These are phyloP conservation scores for Chamaea fasciata DNA, from an alignment of 2,113 vertebrate species.

Conservation along the genomic window DNA sequence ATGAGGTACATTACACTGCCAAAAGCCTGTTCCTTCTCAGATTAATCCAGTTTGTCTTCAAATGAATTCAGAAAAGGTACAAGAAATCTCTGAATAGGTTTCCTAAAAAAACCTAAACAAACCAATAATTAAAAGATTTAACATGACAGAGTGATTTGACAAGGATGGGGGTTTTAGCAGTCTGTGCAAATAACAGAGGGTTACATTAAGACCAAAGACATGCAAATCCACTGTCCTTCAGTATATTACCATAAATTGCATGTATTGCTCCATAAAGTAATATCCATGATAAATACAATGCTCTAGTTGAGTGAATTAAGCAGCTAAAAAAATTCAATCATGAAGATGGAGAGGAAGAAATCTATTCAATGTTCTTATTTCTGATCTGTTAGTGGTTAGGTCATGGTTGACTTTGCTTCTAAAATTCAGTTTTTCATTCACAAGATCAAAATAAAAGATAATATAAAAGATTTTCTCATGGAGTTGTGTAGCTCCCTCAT, in stretches of 20 bases:
- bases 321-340: background rate
- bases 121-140: background rate
- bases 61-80: background rate
- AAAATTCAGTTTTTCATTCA: background rate
- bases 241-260: background rate
- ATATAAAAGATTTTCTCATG: background rate
- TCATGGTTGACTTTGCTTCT: background rate
- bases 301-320: background rate
- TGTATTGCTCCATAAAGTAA: background rate
- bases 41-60: background rate
- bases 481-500: too few relatives aligned
- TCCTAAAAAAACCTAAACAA: background rate
- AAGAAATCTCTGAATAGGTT: background rate
- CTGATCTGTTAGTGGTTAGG: background rate
- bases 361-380: background rate
- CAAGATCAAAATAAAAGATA: background rate
- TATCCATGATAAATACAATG: background rate
- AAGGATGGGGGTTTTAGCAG: background rate
- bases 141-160: background rate
- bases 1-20: background rate
- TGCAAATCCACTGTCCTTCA: background rate
- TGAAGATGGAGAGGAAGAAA: background rate
- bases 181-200: background rate
- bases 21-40: background rate
- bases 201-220: background rate